Conservation (phyloP, 2,113 vertebrate genomes). For the Antechinus stuartii region DNA sequence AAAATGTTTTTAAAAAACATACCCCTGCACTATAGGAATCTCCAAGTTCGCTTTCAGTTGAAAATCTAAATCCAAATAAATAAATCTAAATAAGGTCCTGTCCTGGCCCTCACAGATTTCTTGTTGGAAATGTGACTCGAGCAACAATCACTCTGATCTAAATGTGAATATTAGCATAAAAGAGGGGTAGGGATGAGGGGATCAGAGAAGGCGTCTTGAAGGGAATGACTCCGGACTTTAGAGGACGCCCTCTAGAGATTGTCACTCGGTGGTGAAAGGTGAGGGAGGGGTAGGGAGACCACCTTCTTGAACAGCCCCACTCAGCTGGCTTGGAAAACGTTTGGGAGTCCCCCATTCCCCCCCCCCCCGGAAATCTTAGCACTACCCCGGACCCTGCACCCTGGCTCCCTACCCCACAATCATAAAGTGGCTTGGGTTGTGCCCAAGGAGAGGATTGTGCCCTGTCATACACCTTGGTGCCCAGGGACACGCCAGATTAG, state of each 20-base stretch:
- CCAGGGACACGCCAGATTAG: background rate
- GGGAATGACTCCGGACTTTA: background rate
- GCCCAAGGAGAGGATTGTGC: background rate
- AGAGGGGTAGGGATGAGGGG: background rate
- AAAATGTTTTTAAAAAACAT: background rate
- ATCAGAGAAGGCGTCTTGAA: background rate
- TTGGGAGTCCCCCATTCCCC: background rate
- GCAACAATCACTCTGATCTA: background rate
- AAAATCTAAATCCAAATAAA: background rate
- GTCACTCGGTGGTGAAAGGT: background rate
- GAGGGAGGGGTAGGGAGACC: background rate
- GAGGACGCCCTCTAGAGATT: fast-evolving
- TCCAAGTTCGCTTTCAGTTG: background rate
- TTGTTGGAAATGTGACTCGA: background rate
- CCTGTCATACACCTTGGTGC: no score
- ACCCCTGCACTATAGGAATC: background rate
- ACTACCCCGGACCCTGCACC: background rate
- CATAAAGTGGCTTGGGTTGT: background rate
- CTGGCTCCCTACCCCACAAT: background rate
- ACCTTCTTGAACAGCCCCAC: background rate
- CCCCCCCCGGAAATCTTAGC: background rate
- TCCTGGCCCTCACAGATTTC: background rate
- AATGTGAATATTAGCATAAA: background rate
- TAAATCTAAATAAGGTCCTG: background rate
- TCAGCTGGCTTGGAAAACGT: background rate